phyloP scores from a whole-genome alignment of 2,797 vertebrate species.

The Champsocephalus gunnari region DNA sequence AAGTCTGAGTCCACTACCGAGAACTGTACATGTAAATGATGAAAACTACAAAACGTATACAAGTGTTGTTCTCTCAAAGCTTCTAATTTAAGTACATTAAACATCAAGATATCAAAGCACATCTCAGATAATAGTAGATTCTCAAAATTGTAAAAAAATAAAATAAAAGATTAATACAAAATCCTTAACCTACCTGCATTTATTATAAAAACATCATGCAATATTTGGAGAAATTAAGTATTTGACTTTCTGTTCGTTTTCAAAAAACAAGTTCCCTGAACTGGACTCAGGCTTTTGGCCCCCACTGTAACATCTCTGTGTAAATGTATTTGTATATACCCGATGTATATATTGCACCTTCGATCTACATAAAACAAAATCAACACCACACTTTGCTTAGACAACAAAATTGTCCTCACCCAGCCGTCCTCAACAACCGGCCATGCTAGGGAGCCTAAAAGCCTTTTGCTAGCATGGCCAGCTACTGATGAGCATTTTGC shows the following conservation, averaged over 20 bases:
- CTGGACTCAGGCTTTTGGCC: conserved; percentile 47
- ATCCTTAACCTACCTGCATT: background rate
- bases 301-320: conserved; percentile 69
- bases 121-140: background rate
- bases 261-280: background rate
- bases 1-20: conserved; percentile 42
- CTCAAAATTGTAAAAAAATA: background rate
- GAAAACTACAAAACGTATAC: background rate
- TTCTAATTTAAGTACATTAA: background rate
- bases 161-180: background rate
- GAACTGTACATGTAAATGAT: background rate
- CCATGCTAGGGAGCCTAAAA: conserved; percentile 12
- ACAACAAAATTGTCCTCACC: conserved; percentile 22
- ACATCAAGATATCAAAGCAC: background rate
- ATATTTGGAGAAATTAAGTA: background rate
- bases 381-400: conserved; percentile 8
- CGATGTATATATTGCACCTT: conserved; percentile 78
- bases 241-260: background rate
- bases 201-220: background rate
- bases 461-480: conserved; percentile 26
- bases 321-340: conserved; percentile 81
- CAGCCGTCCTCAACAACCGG: conserved; percentile 25
- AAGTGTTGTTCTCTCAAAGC: background rate
- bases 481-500: background rate
- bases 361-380: conserved; percentile 25